Percentiles rank a stretch among this genome's conserved stretches.
Conservation (phyloP, 2,888 invertebrate species). For the Hetaerina titia region DNA sequence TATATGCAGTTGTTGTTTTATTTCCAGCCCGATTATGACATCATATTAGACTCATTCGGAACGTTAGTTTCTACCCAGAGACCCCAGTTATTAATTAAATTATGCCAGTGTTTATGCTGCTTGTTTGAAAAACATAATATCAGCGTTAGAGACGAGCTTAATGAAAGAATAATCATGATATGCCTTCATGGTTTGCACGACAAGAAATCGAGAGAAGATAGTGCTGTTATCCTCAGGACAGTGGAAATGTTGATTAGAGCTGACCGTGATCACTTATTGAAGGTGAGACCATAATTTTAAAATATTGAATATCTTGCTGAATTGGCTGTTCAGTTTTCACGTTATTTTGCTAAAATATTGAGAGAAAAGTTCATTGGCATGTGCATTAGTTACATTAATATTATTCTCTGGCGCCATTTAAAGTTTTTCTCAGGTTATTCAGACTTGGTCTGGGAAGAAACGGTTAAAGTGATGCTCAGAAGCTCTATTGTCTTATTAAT, state of each 20-base stretch:
- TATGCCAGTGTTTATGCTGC: conserved; percentile 29
- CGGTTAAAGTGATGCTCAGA: too few species aligned
- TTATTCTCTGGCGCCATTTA: too few species aligned
- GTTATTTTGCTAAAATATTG: too few species aligned
- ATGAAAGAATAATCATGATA: not conserved
- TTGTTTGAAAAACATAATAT: conserved; percentile 23
- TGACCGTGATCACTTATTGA: conserved; percentile 5
- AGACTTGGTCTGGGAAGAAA: too few species aligned
- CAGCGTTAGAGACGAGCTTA: conserved; percentile 32
- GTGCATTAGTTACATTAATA: too few species aligned
- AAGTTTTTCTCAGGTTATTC: too few species aligned
- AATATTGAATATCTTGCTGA: too few species aligned
- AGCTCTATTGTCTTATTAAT: too few species aligned
- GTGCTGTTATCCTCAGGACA: not conserved
- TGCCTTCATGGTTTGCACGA: not conserved
- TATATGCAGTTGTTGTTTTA: not conserved
- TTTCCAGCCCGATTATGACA: conserved; percentile 58
- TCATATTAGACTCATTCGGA: conserved; percentile 7
- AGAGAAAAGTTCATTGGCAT: too few species aligned
- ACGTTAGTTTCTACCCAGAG: not conserved
- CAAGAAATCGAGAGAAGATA: not conserved
- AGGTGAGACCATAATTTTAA: not conserved
- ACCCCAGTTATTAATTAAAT: conserved; percentile 25
- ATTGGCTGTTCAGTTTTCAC: too few species aligned
- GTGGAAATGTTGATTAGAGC: conserved; percentile 41